Evolutionary conservation across 2,797 vertebrate species (phyloP), one percentile per base, ranked within the genome.

Genomic region (Toxotes lorentzi): DNA sequence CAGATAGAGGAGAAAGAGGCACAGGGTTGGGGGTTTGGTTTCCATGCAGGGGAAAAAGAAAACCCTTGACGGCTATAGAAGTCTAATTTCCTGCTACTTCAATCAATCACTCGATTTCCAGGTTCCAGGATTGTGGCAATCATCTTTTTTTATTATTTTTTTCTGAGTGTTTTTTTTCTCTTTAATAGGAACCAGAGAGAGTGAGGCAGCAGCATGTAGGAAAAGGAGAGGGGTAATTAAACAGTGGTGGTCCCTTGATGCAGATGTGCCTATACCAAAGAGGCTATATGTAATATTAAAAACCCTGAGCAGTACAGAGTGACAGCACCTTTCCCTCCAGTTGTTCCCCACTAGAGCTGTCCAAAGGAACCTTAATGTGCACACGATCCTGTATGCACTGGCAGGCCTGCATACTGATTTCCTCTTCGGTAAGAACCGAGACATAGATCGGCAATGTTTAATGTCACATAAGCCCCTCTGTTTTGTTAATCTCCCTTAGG

Each of bases 261-360:
- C 80, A 89, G 94, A 92, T 94, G 94, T 91, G 84, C 93, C 94
- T 94, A 96, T 96, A 96, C 97, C 97, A 98, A 98, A 98, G 96
- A 97, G 95, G 92, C 94, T 95, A 84, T 91, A 90, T 90, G 87
- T 94, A 90, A 90, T 81, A 79, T 77, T 81, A 73, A 79, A 80
- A 90, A 84, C 66, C 85, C 61, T 16, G 68, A 83, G 75, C 85
- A 84, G 89, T 79, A 79, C 78, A 77, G 70, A 83, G 78, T 73
- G 79, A 85, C 80, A 6, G 65, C 81, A 75, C 68, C 73, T 78
- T 79, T 87, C 82, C 79, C 79, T 92, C 85, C 83, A 87, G 77
- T 80, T 58, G 21, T 79, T 64, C 66, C 77, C 76, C 74, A 62
- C 32, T 62, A 73, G 63, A 83, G 62, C 71, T 81, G 78, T 82